phyloP scores from a whole-genome alignment of 2,113 vertebrate genomes.

The Australoheros scitulus region DNA sequence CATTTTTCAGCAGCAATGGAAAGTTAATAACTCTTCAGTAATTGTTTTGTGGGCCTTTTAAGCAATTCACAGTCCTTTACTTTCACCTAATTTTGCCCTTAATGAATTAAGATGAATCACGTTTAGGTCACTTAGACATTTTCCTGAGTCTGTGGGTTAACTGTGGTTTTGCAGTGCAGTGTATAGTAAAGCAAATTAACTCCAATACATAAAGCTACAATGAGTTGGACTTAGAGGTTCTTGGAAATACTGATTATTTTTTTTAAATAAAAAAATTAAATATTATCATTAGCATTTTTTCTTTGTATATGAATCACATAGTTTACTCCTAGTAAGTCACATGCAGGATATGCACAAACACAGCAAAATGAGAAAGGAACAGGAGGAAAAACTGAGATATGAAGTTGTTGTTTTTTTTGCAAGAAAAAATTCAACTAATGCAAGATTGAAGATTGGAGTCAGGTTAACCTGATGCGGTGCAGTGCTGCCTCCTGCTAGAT shows the following conservation, averaged over 20 bases:
- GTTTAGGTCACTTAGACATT: slow-evolving; percentile 16
- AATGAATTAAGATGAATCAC: slow-evolving; percentile 44
- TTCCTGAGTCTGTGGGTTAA: slow-evolving; percentile 29
- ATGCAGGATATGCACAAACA: background rate
- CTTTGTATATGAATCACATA: background rate
- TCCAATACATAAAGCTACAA: background rate
- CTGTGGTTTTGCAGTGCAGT: slow-evolving; percentile 34
- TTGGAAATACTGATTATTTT: background rate
- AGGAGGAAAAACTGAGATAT: background rate
- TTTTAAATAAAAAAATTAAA: background rate
- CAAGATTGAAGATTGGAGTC: background rate
- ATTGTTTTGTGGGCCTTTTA: slow-evolving; percentile 43
- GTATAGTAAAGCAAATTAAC: background rate
- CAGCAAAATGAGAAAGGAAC: background rate
- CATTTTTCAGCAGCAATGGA: background rate
- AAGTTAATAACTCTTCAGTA: slow-evolving; percentile 30
- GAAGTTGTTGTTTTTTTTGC: background rate
- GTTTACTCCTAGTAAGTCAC: background rate
- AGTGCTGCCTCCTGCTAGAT: background rate
- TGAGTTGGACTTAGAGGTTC: background rate
- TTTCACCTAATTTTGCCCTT: slow-evolving; percentile 15
- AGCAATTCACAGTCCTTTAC: slow-evolving; percentile 9
- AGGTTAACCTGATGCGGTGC: background rate
- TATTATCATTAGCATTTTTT: background rate
- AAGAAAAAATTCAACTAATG: background rate